phyloP scores from a whole-genome alignment of 2,888 invertebrate genomes.

The Cephus sareptanus region DNA sequence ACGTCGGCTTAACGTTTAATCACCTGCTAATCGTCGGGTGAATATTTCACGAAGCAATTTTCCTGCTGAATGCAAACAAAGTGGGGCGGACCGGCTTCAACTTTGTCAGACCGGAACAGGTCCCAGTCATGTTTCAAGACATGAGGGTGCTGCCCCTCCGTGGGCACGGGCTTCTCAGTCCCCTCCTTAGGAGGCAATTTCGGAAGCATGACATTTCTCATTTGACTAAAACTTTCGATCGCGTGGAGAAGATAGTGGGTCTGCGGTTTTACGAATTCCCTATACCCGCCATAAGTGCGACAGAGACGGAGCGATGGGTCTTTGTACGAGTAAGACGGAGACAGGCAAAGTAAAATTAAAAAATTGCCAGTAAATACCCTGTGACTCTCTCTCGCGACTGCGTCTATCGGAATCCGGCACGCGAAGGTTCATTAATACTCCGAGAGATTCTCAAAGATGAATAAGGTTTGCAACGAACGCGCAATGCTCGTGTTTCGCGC shows the following conservation, averaged over 20 bases:
- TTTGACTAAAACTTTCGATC: background rate
- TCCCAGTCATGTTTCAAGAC: background rate
- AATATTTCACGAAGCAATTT: conserved; percentile 55
- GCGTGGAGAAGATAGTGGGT: background rate
- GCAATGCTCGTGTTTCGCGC: background rate
- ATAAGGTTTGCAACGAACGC: background rate
- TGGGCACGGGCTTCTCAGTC: background rate
- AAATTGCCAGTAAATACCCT: background rate
- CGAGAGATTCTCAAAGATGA: background rate
- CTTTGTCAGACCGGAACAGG: background rate
- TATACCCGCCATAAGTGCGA: background rate
- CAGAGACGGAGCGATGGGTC: background rate
- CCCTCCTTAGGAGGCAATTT: background rate
- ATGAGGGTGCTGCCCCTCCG: background rate
- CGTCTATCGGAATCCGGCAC: background rate
- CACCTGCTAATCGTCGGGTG: conserved; percentile 47
- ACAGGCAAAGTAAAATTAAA: background rate
- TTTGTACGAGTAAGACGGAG: background rate
- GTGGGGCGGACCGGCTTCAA: background rate
- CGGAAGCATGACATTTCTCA: background rate
- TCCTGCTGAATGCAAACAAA: conserved; percentile 31
- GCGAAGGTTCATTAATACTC: background rate
- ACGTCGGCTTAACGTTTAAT: conserved; percentile 6
- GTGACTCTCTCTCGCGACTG: background rate
- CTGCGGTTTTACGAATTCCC: background rate